Conservation (phyloP, 2,113 vertebrate genomes). For the Bos taurus region ARS-UCD2.0 NC_037330.1:36420001-36420500, state of each 20-base stretch:
- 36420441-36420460: background rate
- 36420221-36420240: background rate
- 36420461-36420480: background rate
- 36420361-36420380: background rate
- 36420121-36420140: background rate
- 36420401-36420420: background rate
- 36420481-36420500: background rate
- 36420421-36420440: background rate
- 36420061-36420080: background rate
- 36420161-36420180: background rate
- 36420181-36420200: background rate
- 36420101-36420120: background rate
- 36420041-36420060: background rate
- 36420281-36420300: background rate
- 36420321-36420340: background rate
- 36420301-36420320: background rate
- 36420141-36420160: background rate
- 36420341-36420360: background rate
- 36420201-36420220: background rate
- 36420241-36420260: background rate
- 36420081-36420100: background rate
- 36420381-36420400: background rate
- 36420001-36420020: background rate
- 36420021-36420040: background rate
- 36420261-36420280: background rate